phyloP scores from a whole-genome alignment of 37 sponge, comb jelly and placozoan species.

The Cliona cf. orientalis region DNA sequence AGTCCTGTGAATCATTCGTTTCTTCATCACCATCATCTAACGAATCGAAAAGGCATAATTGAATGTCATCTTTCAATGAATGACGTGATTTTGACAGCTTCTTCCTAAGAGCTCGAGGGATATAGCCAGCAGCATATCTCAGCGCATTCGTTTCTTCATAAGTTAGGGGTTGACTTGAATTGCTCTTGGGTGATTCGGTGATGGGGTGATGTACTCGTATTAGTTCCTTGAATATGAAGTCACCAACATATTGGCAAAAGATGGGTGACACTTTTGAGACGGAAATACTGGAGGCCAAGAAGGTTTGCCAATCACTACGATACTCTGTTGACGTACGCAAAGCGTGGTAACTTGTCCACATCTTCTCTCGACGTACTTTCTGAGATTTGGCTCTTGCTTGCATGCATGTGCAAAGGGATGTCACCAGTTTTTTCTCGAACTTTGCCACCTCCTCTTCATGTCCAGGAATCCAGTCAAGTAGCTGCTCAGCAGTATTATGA shows the following conservation, averaged over 20 bases:
- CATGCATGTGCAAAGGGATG: not conserved
- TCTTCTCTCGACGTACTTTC: not conserved
- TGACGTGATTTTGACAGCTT: slow-evolving; percentile 18
- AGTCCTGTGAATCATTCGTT: slow-evolving; percentile 7
- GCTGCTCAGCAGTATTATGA: not conserved
- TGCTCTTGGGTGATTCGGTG: too few species aligned
- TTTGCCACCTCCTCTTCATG: not conserved
- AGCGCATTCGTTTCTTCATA: slow-evolving; percentile 19
- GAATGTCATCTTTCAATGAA: slow-evolving; percentile 14
- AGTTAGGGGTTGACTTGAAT: not conserved
- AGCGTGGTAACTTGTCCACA: slow-evolving; percentile 19
- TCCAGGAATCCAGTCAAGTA: slow-evolving; percentile 11
- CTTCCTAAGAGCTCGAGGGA: slow-evolving; percentile 25
- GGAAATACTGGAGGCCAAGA: not conserved
- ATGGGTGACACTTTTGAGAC: too few species aligned
- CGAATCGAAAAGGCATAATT: slow-evolving; percentile 9
- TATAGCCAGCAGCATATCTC: slow-evolving; percentile 39
- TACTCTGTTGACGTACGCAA: slow-evolving; percentile 17
- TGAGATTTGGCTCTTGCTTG: not conserved
- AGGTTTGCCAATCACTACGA: not conserved
- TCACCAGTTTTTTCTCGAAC: not conserved
- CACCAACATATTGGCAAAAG: slow-evolving; percentile 39
- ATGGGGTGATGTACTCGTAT: slow-evolving; percentile 6
- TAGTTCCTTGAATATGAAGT: slow-evolving; percentile 28
- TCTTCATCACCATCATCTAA: slow-evolving; percentile 20